These are phyloP conservation scores for Limnephilus marmoratus DNA, from an alignment of 2,888 invertebrate species.

Conservation along the genomic window DNA sequence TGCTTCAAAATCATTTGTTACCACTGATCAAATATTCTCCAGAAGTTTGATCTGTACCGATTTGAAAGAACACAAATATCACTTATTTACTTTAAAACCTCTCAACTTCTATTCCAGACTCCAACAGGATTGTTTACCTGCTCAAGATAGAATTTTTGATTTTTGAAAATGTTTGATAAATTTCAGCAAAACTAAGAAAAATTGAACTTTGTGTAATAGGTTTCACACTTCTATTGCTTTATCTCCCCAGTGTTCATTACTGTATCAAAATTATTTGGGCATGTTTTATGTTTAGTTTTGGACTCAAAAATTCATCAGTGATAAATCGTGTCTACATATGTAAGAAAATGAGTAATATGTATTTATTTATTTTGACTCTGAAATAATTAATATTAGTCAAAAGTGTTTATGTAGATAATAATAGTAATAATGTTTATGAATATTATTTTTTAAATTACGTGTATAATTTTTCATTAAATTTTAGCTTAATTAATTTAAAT, in stretches of 20 bases:
- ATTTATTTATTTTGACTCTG: slow-evolving; percentile 40
- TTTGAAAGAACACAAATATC: not conserved
- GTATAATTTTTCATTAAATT: not conserved
- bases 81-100: not conserved
- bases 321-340: slow-evolving; percentile 9
- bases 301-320: slow-evolving; percentile 22
- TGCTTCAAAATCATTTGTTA: not conserved
- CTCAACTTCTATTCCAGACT: no score
- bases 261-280: not conserved
- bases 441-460: slow-evolving; percentile 1
- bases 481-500: not conserved
- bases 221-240: not conserved
- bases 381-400: slow-evolving; percentile 31
- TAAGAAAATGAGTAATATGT: not conserved
- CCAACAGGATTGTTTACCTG: no score
- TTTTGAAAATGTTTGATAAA: no score
- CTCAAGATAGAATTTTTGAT: no score
- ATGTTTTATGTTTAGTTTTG: not conserved
- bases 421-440: not conserved
- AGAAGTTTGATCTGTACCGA: not conserved
- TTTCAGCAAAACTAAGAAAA: not conserved
- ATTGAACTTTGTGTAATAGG: not conserved
- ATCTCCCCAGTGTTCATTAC: not conserved
- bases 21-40: not conserved
- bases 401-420: slow-evolving; percentile 16